Percentiles rank a stretch among this genome's conserved stretches.
Evolutionary conservation across 2,797 vertebrate species (phyloP).

Genomic region (Rhodeus uyekii): DNA sequence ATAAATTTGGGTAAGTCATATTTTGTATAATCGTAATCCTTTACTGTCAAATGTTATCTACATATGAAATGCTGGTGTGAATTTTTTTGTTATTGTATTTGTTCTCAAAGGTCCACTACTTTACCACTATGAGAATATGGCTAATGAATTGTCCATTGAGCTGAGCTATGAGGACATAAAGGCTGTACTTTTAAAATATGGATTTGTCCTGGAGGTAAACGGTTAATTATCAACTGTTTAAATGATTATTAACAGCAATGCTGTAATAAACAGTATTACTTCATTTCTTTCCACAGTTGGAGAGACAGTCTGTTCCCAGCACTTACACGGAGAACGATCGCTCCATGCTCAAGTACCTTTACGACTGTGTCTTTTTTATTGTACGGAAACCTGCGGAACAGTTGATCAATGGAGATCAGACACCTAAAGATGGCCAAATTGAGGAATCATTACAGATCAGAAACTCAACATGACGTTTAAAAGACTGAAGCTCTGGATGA

Average conservation of each 20-base stretch:
- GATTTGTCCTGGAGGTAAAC: conserved; percentile 91
- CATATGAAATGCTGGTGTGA: not conserved
- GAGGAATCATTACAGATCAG: conserved; percentile 69
- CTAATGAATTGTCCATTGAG: conserved; percentile 96
- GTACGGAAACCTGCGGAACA: conserved; percentile 86
- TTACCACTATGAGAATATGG: conserved; percentile 98
- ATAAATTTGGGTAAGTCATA: conserved; percentile 92
- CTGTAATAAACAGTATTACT: not conserved
- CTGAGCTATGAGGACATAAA: conserved; percentile 96
- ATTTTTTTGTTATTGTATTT: not conserved
- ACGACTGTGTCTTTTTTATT: conserved; percentile 97
- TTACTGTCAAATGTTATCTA: not conserved
- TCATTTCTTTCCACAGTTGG: conserved; percentile 80
- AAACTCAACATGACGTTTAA: conserved; percentile 67
- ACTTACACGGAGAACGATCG: conserved; percentile 97
- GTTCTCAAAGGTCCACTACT: conserved; percentile 87
- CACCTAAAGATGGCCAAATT: conserved; percentile 61
- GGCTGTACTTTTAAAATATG: conserved; percentile 86
- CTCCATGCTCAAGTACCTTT: conserved; percentile 96
- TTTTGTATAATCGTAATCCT: not conserved
- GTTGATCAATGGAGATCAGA: conserved; percentile 62
- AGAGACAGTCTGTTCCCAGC: conserved; percentile 89
- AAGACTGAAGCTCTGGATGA: conserved; percentile 11
- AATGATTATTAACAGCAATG: not conserved
- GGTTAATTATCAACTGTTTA: not conserved